Conservation (phyloP, 2,888 invertebrate species). For the Tethea ocularis region DNA sequence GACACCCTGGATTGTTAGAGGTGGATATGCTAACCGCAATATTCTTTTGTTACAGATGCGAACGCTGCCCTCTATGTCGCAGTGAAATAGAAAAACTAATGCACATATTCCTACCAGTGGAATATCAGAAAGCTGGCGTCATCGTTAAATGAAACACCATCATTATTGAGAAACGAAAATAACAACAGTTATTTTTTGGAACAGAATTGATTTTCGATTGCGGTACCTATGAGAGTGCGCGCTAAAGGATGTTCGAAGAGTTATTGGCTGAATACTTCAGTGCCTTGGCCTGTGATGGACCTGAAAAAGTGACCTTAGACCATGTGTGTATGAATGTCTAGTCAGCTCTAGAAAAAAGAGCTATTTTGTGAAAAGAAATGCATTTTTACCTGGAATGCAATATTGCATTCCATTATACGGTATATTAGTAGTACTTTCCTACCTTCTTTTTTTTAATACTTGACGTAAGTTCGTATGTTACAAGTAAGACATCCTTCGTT, state of each 20-base stretch:
- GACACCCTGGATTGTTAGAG: no score
- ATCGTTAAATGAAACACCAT: constrained; percentile 62
- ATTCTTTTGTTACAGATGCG: constrained; percentile 79
- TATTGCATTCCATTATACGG: constrained; percentile 10
- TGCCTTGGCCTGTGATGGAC: constrained; percentile 13
- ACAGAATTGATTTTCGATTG: background rate
- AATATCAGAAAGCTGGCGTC: constrained; percentile 70
- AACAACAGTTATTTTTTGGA: background rate
- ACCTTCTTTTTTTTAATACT: background rate
- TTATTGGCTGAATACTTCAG: constrained; percentile 25
- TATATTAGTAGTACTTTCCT: constrained; percentile 11
- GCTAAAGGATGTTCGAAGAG: constrained; percentile 11
- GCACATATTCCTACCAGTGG: constrained; percentile 88
- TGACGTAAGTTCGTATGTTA: constrained; percentile 1
- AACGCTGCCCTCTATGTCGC: constrained; percentile 90
- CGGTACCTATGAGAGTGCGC: constrained; percentile 9
- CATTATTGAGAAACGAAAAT: background rate
- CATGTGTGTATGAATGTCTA: constrained; percentile 72
- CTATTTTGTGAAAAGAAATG: constrained; percentile 2
- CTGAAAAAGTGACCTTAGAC: constrained; percentile 13
- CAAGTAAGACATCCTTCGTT: constrained; percentile 59
- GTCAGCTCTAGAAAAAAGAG: constrained; percentile 49
- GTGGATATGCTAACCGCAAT: background rate
- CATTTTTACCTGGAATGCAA: constrained; percentile 11
- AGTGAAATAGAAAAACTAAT: constrained; percentile 87